These are phyloP conservation scores for Progne subis DNA, from an alignment of 2,113 vertebrate species.

Conservation along the genomic window DNA sequence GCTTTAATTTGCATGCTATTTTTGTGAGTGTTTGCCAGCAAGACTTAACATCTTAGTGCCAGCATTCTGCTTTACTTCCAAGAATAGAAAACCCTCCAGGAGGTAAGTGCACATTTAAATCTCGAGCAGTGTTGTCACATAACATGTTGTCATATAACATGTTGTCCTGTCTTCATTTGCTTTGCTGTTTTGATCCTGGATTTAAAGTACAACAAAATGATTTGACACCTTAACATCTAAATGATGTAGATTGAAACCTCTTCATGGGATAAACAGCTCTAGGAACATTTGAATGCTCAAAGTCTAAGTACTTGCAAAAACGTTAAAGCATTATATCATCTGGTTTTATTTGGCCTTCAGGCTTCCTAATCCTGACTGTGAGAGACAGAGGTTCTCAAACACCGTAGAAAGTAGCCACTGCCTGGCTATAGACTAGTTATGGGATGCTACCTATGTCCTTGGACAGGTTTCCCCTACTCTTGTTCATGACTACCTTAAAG, in stretches of 20 bases:
- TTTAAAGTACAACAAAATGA: background rate
- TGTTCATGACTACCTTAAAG: background rate
- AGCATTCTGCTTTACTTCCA: background rate
- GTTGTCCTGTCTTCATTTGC: conserved; percentile 9
- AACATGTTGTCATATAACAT: background rate
- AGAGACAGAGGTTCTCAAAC: conserved; percentile 66
- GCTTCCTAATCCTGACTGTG: background rate
- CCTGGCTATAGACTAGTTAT: background rate
- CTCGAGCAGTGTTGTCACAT: background rate
- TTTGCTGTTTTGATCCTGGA: conserved; percentile 46
- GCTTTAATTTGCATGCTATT: conserved; percentile 27
- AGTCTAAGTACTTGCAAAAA: background rate
- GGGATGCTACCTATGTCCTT: background rate
- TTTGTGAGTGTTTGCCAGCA: conserved; percentile 25
- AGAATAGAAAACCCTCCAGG: background rate
- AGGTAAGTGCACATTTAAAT: background rate
- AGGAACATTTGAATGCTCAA: background rate
- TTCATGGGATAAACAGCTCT: background rate
- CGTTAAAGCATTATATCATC: background rate
- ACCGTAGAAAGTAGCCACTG: background rate
- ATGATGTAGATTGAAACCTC: background rate
- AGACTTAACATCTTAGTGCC: background rate
- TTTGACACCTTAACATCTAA: background rate
- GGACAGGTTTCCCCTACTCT: background rate
- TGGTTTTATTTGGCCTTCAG: background rate